These are phyloP conservation scores for Drosophila simulans DNA, from an alignment of 1,140 invertebrate species.

Conservation along the genomic window DNA sequence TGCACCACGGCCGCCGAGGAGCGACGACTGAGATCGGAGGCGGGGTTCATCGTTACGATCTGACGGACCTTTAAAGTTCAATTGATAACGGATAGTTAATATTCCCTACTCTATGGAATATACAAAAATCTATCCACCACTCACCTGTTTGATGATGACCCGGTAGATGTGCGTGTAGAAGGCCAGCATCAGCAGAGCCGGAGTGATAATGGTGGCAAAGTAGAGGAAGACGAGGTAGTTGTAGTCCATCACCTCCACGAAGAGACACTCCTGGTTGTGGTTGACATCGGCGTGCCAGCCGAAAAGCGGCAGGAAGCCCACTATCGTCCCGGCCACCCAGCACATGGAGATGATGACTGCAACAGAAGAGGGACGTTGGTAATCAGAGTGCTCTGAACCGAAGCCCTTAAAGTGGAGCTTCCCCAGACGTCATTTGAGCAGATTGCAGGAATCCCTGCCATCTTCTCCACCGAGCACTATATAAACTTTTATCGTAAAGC, in stretches of 20 bases:
- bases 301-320: conserved; percentile 93
- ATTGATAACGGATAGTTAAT: background rate
- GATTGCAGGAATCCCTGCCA: conserved; percentile 33
- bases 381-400: conserved; percentile 11
- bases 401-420: conserved; percentile 38
- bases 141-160: conserved; percentile 94
- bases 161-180: conserved; percentile 95
- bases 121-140: conserved; percentile 4
- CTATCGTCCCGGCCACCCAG: conserved; percentile 91
- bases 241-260: conserved; percentile 94
- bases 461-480: conserved; percentile 33
- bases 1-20: conserved; percentile 77
- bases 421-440: conserved; percentile 42
- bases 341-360: conserved; percentile 93
- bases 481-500: conserved; percentile 47
- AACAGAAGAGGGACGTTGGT: conserved; percentile 70
- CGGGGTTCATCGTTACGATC: conserved; percentile 83
- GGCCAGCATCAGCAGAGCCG: conserved; percentile 91
- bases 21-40: conserved; percentile 76
- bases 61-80: conserved; percentile 73
- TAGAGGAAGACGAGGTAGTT: conserved; percentile 95
- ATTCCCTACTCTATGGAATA: background rate
- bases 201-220: conserved; percentile 94
- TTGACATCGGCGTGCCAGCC: conserved; percentile 91
- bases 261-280: conserved; percentile 88